Percentiles rank a stretch among this genome's conserved stretches.
Evolutionary conservation across 2,113 vertebrate genomes (phyloP).

Genomic region (Salvator merianae): DNA sequence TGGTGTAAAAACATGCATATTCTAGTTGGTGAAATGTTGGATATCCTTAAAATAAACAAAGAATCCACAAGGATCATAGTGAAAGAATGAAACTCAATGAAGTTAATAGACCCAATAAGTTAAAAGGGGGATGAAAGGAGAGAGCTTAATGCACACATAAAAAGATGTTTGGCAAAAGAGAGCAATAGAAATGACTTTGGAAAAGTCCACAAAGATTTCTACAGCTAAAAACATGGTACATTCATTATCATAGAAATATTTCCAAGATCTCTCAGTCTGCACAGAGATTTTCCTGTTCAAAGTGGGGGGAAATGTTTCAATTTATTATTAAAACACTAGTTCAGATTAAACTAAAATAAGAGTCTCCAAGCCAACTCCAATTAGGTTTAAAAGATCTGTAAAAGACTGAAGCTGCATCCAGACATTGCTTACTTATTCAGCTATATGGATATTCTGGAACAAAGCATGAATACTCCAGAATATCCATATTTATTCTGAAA

Average conservation of each 20-base stretch:
- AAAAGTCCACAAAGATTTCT: background rate
- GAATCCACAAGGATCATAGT: background rate
- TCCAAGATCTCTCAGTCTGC: background rate
- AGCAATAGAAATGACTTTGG: background rate
- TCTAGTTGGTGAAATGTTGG: background rate
- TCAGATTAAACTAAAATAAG: too few relatives aligned
- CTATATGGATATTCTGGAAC: too few relatives aligned
- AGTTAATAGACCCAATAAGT: background rate
- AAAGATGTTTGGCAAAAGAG: background rate
- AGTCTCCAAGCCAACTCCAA: too few relatives aligned
- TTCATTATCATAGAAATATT: background rate
- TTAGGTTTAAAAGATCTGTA: too few relatives aligned
- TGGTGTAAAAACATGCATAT: background rate
- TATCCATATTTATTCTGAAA: too few relatives aligned
- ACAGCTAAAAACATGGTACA: background rate
- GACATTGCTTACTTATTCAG: too few relatives aligned
- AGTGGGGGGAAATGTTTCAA: too few relatives aligned
- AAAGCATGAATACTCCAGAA: too few relatives aligned
- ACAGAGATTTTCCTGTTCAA: background rate
- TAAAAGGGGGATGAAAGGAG: background rate
- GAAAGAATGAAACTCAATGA: background rate
- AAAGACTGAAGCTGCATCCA: too few relatives aligned
- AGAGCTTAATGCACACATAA: background rate
- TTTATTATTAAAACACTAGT: too few relatives aligned
- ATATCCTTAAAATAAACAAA: background rate